A percentile compares a stretch with the other conserved stretches of the same genome.
phyloP scores from a whole-genome alignment of 2,113 vertebrate genomes.

The Pomatostomus ruficeps region DNA sequence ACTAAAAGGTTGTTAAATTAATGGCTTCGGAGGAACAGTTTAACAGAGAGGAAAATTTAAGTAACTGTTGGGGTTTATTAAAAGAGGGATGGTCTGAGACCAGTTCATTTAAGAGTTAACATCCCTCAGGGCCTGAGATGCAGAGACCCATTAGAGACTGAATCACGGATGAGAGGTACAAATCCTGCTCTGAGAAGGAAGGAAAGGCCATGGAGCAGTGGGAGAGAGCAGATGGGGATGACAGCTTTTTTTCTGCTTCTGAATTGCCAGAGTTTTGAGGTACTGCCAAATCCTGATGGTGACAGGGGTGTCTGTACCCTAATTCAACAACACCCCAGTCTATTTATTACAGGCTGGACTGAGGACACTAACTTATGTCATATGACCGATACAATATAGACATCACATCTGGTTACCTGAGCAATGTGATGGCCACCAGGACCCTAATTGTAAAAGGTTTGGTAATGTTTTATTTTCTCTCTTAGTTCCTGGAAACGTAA shows the following conservation, averaged over 20 bases:
- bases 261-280: neutral
- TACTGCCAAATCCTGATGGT: neutral
- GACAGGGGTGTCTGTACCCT: neutral
- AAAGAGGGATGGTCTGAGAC: neutral
- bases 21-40: neutral
- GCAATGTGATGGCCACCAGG: neutral
- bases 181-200: neutral
- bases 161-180: neutral
- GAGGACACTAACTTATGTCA: neutral
- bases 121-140: neutral
- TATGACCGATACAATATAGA: neutral
- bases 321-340: neutral
- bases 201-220: neutral
- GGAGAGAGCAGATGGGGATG: neutral
- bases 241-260: neutral
- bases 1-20: neutral
- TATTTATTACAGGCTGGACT: neutral
- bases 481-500: neutral
- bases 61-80: neutral
- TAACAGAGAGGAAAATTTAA: neutral
- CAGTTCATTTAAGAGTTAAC: neutral
- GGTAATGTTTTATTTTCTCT: neutral
- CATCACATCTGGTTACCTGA: neutral
- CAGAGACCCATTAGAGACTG: neutral
- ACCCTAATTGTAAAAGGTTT: neutral